Evolutionary conservation across 2,888 invertebrate genomes (phyloP).

Genomic region (Drosophila prolongata): DNA sequence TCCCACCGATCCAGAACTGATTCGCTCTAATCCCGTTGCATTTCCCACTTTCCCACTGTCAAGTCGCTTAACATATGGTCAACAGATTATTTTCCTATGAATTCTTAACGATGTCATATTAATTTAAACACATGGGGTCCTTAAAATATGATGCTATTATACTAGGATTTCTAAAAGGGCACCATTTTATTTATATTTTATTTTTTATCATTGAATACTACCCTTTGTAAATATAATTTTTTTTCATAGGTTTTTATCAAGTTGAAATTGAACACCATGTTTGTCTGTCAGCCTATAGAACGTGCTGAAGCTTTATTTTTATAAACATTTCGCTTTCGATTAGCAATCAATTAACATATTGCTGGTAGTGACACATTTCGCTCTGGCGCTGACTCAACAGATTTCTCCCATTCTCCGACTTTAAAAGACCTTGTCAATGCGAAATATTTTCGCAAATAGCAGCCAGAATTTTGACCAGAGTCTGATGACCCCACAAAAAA

Average conservation of each 20-base stretch:
- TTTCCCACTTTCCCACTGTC: constrained; percentile 2
- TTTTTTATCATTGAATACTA: no score
- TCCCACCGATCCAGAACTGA: constrained; percentile 29
- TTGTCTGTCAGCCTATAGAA: constrained; percentile 21
- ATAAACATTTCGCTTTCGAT: constrained; percentile 59
- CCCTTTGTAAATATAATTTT: no score
- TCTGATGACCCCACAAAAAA: constrained; percentile 40
- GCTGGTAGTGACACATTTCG: constrained; percentile 57
- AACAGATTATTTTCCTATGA: background rate
- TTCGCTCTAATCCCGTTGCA: constrained; percentile 16
- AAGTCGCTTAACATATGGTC: background rate
- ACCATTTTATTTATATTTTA: no score
- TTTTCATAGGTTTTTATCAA: no score
- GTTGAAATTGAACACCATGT: constrained; percentile 12
- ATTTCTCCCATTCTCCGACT: constrained; percentile 46
- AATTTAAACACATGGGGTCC: no score
- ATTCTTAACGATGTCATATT: background rate
- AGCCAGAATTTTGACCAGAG: constrained; percentile 27
- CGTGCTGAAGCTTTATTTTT: constrained; percentile 46
- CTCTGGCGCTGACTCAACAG: constrained; percentile 54
- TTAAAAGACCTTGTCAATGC: constrained; percentile 56
- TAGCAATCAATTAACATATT: constrained; percentile 43
- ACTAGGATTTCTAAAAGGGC: no score
- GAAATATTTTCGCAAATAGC: constrained; percentile 29
- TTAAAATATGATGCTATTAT: no score